Evolutionary conservation across 2,113 vertebrate genomes (phyloP), one percentile per base, ranked within the genome.

Genomic region (Apaloderma vittatum): DNA sequence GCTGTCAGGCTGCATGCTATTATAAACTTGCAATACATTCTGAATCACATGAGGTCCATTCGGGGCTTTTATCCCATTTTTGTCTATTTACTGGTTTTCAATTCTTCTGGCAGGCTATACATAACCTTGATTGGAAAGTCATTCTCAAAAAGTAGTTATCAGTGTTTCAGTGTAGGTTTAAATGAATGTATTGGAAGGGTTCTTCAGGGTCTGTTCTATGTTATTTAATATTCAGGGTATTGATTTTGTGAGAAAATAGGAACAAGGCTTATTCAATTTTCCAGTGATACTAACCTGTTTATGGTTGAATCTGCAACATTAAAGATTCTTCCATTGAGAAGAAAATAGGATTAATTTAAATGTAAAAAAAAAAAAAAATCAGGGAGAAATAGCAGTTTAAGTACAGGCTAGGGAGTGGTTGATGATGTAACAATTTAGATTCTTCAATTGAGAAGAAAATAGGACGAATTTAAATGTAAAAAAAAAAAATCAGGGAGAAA

Each of bases 141-240:
- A 74, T 88, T 91, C 90, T 93, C 71, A 75, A 66, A 83, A 85
- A 93, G 45, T 48, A 4, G 11, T 65, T 90, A 86, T 72, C 92
- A 90, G 49, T 48, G 43, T 48, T 92, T 67, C 54, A 73, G 17
- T 58, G 49, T 24, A 79, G 83, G 51, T 71, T 92, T 84, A 58
- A 78, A 29, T 80, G 29, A 80, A 94, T 77, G 26, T 86, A 55
- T 51, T 84, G 55, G 51, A 86, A 78, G 32, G 26, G 26, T 58
- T 94, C 76, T 94, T 62, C 13, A 43, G 67, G 1, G 1, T 80
- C 79, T 93, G 17, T 66, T 22, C 63, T 94, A 10, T 81, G 51
- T 91, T 91, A 94, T 73, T 94, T 94, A 94, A 94, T 94, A 91
- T 94, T 88, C 83, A 67, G 14, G 5, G 12, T 67, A 94, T 95